Conservation (phyloP, 2,797 vertebrate genomes). For the Ptychadena robeensis region DNA sequence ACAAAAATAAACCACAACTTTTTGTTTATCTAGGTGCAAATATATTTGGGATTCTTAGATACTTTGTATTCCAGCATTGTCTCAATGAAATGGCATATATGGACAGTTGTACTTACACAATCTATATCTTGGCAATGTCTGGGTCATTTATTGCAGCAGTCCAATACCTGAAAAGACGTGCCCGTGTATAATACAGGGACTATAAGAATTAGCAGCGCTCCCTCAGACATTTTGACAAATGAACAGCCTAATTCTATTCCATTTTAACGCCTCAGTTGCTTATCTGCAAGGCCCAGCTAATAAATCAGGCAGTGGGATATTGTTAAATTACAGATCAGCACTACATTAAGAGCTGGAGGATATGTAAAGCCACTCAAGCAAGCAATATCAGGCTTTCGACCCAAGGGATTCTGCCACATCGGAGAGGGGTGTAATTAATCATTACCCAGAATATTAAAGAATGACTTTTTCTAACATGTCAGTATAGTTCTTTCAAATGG, state of each 20-base stretch:
- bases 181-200: conserved; percentile 37
- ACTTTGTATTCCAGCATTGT: not conserved
- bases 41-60: no score
- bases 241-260: conserved; percentile 52
- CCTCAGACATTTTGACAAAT: conserved; percentile 50
- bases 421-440: conserved; percentile 53
- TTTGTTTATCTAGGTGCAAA: no score
- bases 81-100: not conserved
- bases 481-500: not conserved
- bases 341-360: conserved; percentile 29
- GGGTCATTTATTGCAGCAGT: conserved; percentile 1
- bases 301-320: conserved; percentile 55
- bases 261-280: conserved; percentile 47
- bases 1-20: no score
- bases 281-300: conserved; percentile 52
- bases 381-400: conserved; percentile 24
- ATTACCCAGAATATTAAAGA: conserved; percentile 44
- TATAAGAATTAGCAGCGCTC: not conserved
- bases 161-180: conserved; percentile 17
- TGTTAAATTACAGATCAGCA: conserved; percentile 57
- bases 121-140: conserved; percentile 24
- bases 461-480: conserved; percentile 25
- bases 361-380: conserved; percentile 33
- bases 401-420: conserved; percentile 38
- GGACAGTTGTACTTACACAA: conserved; percentile 21